Evolutionary conservation across 2,888 invertebrate genomes (phyloP), one percentile per base, ranked within the genome.

Genomic region (Masnerella sp.): DNA sequence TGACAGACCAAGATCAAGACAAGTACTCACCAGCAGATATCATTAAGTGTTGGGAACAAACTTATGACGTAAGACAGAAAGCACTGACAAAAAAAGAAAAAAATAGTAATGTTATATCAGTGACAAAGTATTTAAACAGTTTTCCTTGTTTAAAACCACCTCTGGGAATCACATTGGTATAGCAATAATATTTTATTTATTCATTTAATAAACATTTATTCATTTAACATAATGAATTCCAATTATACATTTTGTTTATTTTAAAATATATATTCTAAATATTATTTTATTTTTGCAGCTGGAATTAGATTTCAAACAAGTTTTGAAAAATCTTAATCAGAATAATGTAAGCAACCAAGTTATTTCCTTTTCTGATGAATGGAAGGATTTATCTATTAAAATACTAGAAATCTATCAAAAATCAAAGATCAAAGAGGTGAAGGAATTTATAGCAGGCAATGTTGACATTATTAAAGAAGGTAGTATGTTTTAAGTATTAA

Each of bases 221-320:
- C n/a, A n/a, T n/a, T n/a, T n/a, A n/a, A n/a, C n/a, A n/a, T n/a
- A n/a, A n/a, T n/a, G n/a, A n/a, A n/a, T n/a, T n/a, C n/a, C n/a
- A n/a, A n/a, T n/a, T n/a, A n/a, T n/a, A n/a, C n/a, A n/a, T n/a
- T n/a, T n/a, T n/a, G n/a, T n/a, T n/a, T n/a, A n/a, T n/a, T n/a
- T n/a, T n/a, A n/a, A n/a, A n/a, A n/a, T n/a, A n/a, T n/a, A n/a
- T n/a, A n/a, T 43, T 25, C 8, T 4, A 25, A 12, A 12, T 43
- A 25, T 8, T 12, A 25, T 4, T 30, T 30, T 30, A 14, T 47
- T 14, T 30, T 45, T 25, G 12, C 8, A 49, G 18, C 12, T 49
- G 32, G 49, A 49, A 49, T 25, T 34, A 32, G 49, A 49, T 32
- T 49, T 49, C 32, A 2, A 20, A 11, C 15, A 17, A 49, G 9